Evolutionary conservation across 2,113 vertebrate species (phyloP), one percentile per base, ranked within the genome.

Genomic region (Camelus bactrianus): DNA sequence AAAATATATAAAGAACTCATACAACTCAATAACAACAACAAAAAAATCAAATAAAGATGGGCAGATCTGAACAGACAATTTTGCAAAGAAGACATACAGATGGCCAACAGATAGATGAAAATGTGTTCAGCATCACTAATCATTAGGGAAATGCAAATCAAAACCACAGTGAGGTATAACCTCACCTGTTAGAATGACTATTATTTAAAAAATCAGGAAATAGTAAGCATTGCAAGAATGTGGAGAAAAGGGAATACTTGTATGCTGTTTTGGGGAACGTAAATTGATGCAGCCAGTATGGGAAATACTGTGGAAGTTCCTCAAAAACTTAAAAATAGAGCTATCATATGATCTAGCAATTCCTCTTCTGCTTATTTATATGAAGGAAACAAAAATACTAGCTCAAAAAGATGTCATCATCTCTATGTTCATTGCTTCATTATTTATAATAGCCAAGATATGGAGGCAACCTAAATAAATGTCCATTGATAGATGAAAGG

Each of bases 271-370:
- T 65, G 56, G 46, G 85, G 28, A 75, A 20, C 89, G n/a, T 89
- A 89, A 82, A 56, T 75, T 94, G 64, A 26, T 93, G 28, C 26
- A 4, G 42, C 13, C 42, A 81, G 24, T 81, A 32, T 80, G 22
- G n/a, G 73, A 81, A 81, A 67, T 8, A 28, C 32, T 70, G n/a
- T 79, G 60, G 3, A 42, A 13, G 56, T 15, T 15, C 19, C 20
- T 73, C 28, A 82, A 56, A 73, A 30, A 94, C 64, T 82, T 75
- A 73, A 75, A 65, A 84, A 38, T 85, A 87, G 64, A 80, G 70
- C 2, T 50, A 30, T 20, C 13, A 6, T 56, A 64, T 73, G 20
- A 73, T 75, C 16, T 8, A 82, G 3, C 15, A 89, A 3, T 89
- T 82, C 35, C 24, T 30, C 28, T 82, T 50, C 32, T 28, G 52